Conservation (phyloP, 2,797 vertebrate genomes). For the Sarcophilus harrisii region DNA sequence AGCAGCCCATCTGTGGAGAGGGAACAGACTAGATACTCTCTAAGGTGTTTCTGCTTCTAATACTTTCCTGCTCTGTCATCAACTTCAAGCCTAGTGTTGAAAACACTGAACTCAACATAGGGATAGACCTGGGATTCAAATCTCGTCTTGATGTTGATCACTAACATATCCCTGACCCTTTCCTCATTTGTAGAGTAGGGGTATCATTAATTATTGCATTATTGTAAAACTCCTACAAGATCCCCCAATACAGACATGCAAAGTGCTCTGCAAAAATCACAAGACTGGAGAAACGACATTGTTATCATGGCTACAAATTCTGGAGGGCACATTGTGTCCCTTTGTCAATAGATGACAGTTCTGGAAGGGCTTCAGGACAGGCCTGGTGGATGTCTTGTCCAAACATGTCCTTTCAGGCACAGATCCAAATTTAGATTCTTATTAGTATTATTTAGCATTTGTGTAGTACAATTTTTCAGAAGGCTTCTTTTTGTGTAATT, state of each 20-base stretch:
- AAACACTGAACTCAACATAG: background rate
- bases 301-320: background rate
- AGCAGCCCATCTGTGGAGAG: background rate
- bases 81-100: background rate
- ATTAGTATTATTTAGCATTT: background rate
- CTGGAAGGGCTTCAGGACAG: background rate
- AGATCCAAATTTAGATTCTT: background rate
- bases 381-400: too few relatives aligned
- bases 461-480: background rate
- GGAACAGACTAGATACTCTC: background rate
- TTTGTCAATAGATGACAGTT: constrained; percentile 48
- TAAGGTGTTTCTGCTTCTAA: background rate
- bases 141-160: background rate
- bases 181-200: background rate
- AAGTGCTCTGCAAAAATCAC: background rate
- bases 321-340: background rate
- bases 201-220: background rate
- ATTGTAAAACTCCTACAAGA: background rate
- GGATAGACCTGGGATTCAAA: background rate
- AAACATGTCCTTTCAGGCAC: background rate
- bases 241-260: background rate
- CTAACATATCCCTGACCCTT: background rate
- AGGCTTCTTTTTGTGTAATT: background rate
- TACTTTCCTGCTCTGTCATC: background rate
- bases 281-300: background rate